Evolutionary conservation across 2,888 invertebrate species (phyloP), one percentile per base, ranked within the genome.

Genomic region (Acrocera orbiculus): DNA sequence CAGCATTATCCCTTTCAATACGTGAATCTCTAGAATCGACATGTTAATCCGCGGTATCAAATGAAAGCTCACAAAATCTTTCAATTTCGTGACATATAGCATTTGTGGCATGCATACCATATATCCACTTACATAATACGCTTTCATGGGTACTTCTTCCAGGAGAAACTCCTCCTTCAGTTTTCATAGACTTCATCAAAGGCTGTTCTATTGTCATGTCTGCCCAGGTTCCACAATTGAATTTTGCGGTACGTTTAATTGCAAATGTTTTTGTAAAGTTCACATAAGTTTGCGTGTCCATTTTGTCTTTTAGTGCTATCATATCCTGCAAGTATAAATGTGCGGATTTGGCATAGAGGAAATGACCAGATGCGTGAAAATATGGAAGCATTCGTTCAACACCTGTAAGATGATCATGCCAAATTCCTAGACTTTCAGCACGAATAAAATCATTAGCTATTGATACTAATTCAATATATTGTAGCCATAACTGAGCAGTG

Each of bases 351-450:
- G 50, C 51, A 44, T 53, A 52, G 23, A 38, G 20, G 35, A 50
- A 52, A 37, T 52, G 52, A 34, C 49, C 50, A 41, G 32, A 22
- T 5, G 52, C 50, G 38, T 55, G 48, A 43, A 53, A 54, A 50
- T 49, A 48, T 4, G 52, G 51, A 19, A 56, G 46, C 50, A 53
- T 55, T 49, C 42, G 40, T 41, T 28, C 23, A 26, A 46, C 42
- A 42, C 38, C 29, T 48, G 48, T 36, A 17, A 54, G 36, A 47
- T 56, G 53, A 33, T 34, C 42, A 41, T 47, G 8, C 7, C 20
- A 45, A 42, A 34, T 20, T 23, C 46, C 50, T 30, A 44, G 22
- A 24, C 50, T 39, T 42, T 48, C 48, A 39, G 50, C 49, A 16
- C 43, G 35, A 32, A 50, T 42, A 35, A 43, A 52, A 15, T 51